phyloP scores from a whole-genome alignment of 2,888 invertebrate species.

The Oxytorus armatus region DNA sequence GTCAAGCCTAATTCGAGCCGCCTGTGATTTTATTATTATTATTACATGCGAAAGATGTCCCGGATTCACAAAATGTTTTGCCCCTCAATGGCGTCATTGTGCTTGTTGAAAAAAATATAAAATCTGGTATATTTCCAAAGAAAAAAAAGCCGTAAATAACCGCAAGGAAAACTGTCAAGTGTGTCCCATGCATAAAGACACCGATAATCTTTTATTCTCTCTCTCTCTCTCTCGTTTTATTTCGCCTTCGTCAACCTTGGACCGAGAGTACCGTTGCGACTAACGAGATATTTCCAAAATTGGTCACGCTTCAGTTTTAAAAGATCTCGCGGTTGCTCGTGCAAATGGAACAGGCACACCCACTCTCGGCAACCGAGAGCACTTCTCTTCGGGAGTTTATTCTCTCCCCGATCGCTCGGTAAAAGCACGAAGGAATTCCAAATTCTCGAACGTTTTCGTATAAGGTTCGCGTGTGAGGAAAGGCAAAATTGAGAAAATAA shows the following conservation, averaged over 20 bases:
- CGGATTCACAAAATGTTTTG: not conserved
- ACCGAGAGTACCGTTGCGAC: slow-evolving; percentile 55
- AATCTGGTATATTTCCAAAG: not conserved
- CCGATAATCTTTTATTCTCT: slow-evolving; percentile 37
- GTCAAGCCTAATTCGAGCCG: slow-evolving; percentile 29
- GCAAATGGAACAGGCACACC: slow-evolving; percentile 57
- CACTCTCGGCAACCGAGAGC: slow-evolving; percentile 47
- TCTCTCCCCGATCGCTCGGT: slow-evolving; percentile 35
- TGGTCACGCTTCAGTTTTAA: slow-evolving; percentile 65
- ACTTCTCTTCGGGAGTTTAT: slow-evolving; percentile 10
- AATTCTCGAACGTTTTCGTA: slow-evolving; percentile 9
- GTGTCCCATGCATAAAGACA: slow-evolving; percentile 31
- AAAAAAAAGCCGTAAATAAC: slow-evolving; percentile 40
- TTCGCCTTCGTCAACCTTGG: slow-evolving; percentile 33
- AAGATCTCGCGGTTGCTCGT: slow-evolving; percentile 43
- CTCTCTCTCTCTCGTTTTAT: slow-evolving; percentile 23
- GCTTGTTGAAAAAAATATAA: not conserved
- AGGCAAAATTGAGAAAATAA: not conserved
- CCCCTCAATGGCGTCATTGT: slow-evolving; percentile 18
- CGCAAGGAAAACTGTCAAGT: slow-evolving; percentile 28
- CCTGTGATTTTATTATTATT: slow-evolving; percentile 30
- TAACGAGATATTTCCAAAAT: slow-evolving; percentile 66
- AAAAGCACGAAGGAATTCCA: not conserved
- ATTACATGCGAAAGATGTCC: not conserved
- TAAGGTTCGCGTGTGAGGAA: slow-evolving; percentile 20